These are phyloP conservation scores for Pipra filicauda DNA, from an alignment of 2,113 vertebrate genomes.

Conservation along the genomic window DNA sequence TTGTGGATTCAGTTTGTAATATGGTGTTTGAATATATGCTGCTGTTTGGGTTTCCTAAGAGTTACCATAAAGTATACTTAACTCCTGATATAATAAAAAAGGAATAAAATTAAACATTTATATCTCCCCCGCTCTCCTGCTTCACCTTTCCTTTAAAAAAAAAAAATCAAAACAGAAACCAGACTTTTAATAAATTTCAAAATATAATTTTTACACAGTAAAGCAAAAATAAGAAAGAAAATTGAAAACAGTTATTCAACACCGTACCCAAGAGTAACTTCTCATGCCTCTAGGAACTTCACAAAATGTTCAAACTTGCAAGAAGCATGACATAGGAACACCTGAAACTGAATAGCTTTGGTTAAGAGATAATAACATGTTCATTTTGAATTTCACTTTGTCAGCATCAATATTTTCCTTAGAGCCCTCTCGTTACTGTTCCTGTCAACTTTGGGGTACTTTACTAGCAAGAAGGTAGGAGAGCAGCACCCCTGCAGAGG, in stretches of 20 bases:
- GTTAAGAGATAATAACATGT: neutral
- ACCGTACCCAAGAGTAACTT: neutral
- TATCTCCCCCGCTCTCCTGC: fast-evolving
- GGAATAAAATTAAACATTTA: neutral
- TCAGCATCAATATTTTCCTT: neutral
- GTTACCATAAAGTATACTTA: neutral
- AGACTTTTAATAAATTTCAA: neutral
- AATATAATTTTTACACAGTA: neutral
- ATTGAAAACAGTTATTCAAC: neutral
- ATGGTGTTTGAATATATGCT: neutral
- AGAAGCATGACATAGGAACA: neutral
- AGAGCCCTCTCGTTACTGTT: neutral
- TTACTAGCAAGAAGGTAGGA: neutral
- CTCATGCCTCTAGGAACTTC: neutral
- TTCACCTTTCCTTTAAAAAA: fast-evolving
- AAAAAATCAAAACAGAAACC: neutral
- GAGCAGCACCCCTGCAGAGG: slow-evolving; percentile 7
- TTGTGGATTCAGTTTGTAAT: neutral
- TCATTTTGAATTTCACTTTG: neutral
- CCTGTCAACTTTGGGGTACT: neutral
- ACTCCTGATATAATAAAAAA: neutral
- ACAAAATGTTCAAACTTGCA: neutral
- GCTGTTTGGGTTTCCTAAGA: neutral
- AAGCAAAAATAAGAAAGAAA: neutral
- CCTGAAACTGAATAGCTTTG: neutral